Conservation (phyloP, 2,113 vertebrate genomes). For the Dascyllus trimaculatus region DNA sequence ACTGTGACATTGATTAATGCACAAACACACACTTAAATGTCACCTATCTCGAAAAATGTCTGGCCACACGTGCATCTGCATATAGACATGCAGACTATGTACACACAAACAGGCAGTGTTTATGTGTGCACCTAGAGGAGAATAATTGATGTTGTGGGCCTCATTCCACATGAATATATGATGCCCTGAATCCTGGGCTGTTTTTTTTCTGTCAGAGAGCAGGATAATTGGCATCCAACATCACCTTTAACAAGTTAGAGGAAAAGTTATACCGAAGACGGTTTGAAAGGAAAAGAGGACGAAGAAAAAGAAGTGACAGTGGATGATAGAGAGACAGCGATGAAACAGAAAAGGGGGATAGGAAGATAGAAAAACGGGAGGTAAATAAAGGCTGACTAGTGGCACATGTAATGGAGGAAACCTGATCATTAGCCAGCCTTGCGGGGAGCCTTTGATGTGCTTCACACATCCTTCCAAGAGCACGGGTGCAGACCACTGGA, state of each 20-base stretch:
- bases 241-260: slow-evolving; percentile 35
- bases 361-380: slow-evolving; percentile 1
- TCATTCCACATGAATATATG: slow-evolving; percentile 57
- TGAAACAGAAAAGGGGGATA: not conserved
- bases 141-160: slow-evolving; percentile 65
- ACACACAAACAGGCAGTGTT: slow-evolving; percentile 32
- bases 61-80: slow-evolving; percentile 24
- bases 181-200: slow-evolving; percentile 47
- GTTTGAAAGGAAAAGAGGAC: not conserved
- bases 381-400: slow-evolving; percentile 31
- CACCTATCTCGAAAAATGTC: not conserved
- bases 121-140: slow-evolving; percentile 45
- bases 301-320: not conserved
- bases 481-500: slow-evolving; percentile 44
- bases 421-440: slow-evolving; percentile 62
- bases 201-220: slow-evolving; percentile 52
- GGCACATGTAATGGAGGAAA: slow-evolving; percentile 42
- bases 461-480: slow-evolving; percentile 53
- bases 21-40: slow-evolving; percentile 20
- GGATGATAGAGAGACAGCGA: not conserved
- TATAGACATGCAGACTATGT: not conserved
- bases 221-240: slow-evolving; percentile 55
- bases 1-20: not conserved
- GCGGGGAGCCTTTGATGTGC: slow-evolving; percentile 59
- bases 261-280: slow-evolving; percentile 3